Conservation (phyloP, 2,113 vertebrate genomes). For the Tringa solitaria region DNA sequence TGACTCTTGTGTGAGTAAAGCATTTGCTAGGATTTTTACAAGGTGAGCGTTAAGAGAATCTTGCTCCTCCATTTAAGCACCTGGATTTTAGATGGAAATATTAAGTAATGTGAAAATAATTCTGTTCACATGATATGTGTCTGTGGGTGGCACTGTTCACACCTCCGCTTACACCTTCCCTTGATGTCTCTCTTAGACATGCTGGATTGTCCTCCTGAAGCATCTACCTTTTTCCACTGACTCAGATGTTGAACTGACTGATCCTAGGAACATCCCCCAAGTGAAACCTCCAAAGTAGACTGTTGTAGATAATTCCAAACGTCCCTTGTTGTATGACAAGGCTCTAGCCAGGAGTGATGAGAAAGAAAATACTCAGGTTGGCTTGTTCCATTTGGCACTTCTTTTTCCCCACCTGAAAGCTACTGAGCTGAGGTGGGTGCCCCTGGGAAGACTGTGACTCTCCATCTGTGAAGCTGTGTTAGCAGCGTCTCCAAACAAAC, state of each 20-base stretch:
- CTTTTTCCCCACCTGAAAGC: constrained; percentile 58
- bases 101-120: constrained; percentile 13
- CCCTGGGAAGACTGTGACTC: constrained; percentile 75
- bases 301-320: neutral
- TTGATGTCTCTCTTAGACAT: neutral
- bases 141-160: constrained; percentile 4
- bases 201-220: neutral
- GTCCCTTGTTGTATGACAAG: neutral
- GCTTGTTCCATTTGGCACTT: neutral
- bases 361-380: neutral
- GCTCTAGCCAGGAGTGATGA: neutral
- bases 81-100: constrained; percentile 35
- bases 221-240: neutral
- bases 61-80: constrained; percentile 1
- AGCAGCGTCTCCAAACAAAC: constrained; percentile 79
- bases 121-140: neutral
- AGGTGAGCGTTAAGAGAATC: constrained; percentile 9
- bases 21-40: constrained; percentile 23
- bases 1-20: neutral
- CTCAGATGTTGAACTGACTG: neutral
- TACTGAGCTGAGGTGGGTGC: constrained; percentile 73
- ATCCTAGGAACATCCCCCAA: neutral
- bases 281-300: neutral
- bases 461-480: constrained; percentile 80
- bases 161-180: neutral